Percentiles rank a stretch among this genome's conserved stretches.
phyloP scores from a whole-genome alignment of 2,797 vertebrate genomes.

The Sebastes wilsoni region DNA sequence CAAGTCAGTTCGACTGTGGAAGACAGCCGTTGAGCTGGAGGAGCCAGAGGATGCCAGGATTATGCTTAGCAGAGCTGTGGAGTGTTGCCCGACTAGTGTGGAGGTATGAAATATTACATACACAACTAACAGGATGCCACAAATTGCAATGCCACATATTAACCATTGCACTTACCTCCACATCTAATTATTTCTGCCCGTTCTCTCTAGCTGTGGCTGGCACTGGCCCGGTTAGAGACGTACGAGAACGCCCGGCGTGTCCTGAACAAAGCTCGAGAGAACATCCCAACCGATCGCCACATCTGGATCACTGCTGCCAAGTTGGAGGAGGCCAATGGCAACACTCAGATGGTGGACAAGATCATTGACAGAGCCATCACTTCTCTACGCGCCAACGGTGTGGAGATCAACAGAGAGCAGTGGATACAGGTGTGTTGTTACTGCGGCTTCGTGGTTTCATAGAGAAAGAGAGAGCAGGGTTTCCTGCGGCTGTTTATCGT shows the following conservation, averaged over 20 bases:
- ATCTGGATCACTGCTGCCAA: slow-evolving; percentile 99
- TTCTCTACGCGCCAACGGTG: slow-evolving; percentile 94
- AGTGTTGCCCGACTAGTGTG: slow-evolving; percentile 98
- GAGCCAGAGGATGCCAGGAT: slow-evolving; percentile 98
- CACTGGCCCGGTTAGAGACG: slow-evolving; percentile 94
- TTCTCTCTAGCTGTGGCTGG: slow-evolving; percentile 90
- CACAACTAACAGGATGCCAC: neutral
- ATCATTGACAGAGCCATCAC: slow-evolving; percentile 98
- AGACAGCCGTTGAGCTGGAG: slow-evolving; percentile 95
- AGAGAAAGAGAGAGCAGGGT: neutral
- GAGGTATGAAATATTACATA: slow-evolving; percentile 83
- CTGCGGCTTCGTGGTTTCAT: neutral
- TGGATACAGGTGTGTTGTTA: slow-evolving; percentile 92
- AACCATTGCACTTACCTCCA: neutral
- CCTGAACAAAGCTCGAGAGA: slow-evolving; percentile 97
- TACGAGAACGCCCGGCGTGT: slow-evolving; percentile 98
- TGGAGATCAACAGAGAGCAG: slow-evolving; percentile 98
- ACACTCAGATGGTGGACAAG: slow-evolving; percentile 99
- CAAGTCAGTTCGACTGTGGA: slow-evolving; percentile 97
- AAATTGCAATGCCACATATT: neutral
- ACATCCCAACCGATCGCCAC: slow-evolving; percentile 97
- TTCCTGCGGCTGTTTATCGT: neutral
- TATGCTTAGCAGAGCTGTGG: slow-evolving; percentile 97
- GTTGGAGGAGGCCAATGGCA: slow-evolving; percentile 96
- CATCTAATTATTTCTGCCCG: neutral